These are phyloP conservation scores for Leptinotarsa peninsularis DNA, from an alignment of 2,888 invertebrate species.

Conservation along the genomic window DNA sequence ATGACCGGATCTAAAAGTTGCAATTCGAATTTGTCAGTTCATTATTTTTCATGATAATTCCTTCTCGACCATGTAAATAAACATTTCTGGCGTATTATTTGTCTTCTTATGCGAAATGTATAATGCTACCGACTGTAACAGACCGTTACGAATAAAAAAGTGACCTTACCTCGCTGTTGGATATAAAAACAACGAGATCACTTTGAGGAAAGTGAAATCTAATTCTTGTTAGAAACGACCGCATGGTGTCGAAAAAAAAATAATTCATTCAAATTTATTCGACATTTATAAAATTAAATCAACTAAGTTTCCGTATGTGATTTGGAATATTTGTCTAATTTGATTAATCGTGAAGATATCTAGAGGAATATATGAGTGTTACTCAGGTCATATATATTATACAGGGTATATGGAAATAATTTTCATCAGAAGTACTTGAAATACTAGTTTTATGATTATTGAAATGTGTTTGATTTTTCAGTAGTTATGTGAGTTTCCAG, in stretches of 20 bases:
- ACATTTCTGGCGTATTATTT: neutral
- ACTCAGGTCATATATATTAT: neutral
- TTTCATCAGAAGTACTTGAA: no score
- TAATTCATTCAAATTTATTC: conserved; percentile 30
- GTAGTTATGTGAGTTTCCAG: no score
- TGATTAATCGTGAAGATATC: neutral
- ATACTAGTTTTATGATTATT: no score
- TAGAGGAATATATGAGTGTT: neutral
- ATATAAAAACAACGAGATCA: conserved; percentile 24
- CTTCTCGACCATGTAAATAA: no score
- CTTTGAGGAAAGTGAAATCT: conserved; percentile 28
- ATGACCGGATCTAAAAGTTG: no score
- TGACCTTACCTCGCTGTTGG: conserved; percentile 20
- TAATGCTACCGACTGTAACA: neutral
- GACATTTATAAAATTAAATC: conserved; percentile 22
- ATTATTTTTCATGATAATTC: no score
- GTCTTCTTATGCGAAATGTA: conserved; percentile 1
- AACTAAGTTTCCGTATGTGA: conserved; percentile 17
- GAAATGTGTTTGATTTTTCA: no score
- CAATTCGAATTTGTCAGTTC: no score
- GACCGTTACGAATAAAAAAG: conserved; percentile 20
- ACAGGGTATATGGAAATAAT: neutral
- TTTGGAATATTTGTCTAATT: conserved; percentile 11
- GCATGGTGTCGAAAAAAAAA: conserved; percentile 21
- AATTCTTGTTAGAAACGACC: conserved; percentile 24